Evolutionary conservation across 2,797 vertebrate genomes (phyloP).

Genomic region (Sphenodon punctatus): DNA sequence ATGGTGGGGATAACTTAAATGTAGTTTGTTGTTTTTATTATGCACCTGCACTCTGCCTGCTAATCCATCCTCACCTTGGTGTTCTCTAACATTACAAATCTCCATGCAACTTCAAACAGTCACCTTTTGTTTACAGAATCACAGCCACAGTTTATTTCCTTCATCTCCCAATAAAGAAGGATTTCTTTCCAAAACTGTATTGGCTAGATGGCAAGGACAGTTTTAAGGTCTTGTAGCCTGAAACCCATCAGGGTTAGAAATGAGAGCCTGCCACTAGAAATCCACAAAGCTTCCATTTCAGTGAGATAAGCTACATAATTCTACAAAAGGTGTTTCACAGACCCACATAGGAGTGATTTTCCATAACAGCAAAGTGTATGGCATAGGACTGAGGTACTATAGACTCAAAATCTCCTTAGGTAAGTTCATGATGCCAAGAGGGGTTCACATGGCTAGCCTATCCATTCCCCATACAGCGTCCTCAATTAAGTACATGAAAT

Average conservation of each 20-base stretch:
- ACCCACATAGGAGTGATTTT: fast-evolving
- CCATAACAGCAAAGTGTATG: not conserved
- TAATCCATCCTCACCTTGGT: conserved; percentile 37
- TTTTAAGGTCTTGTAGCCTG: not conserved
- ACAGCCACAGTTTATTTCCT: not conserved
- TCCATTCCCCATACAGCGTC: fast-evolving
- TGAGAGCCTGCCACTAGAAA: not conserved
- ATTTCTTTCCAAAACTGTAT: not conserved
- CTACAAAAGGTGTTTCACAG: not conserved
- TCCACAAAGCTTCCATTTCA: too few species aligned
- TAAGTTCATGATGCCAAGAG: not conserved
- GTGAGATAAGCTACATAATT: too few species aligned
- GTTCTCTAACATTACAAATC: conserved; percentile 29
- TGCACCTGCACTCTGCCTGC: conserved; percentile 18
- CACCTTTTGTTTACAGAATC: not conserved
- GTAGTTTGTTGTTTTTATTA: conserved; percentile 37
- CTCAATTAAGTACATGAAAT: not conserved
- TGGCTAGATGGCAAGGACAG: conserved; percentile 2
- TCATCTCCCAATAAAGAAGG: not conserved
- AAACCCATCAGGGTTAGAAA: not conserved
- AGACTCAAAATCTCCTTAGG: not conserved
- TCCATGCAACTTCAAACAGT: not conserved
- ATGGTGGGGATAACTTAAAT: conserved; percentile 24
- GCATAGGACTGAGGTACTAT: not conserved
- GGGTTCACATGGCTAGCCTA: not conserved